These are phyloP conservation scores for Drosophila helvetica DNA, from an alignment of 2,888 invertebrate species.

Conservation along the genomic window DNA sequence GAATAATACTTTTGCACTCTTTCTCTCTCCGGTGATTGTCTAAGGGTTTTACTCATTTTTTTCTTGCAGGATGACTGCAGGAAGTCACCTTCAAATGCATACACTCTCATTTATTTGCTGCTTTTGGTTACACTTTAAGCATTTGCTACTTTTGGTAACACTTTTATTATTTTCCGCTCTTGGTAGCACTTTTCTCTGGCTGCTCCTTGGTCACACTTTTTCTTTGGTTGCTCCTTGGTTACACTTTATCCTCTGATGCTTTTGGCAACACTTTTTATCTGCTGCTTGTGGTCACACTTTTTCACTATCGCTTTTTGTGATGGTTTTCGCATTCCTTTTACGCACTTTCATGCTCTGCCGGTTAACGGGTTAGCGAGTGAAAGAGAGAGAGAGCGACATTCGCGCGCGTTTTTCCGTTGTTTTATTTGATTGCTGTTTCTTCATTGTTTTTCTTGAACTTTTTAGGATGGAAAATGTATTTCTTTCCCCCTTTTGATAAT, in stretches of 20 bases:
- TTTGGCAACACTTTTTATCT: not conserved
- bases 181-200: not conserved
- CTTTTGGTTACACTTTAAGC: not conserved
- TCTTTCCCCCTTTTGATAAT: not conserved
- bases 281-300: not conserved
- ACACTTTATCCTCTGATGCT: not conserved
- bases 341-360: constrained; percentile 3
- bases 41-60: not conserved
- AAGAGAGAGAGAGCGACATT: not conserved
- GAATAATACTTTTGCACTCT: not conserved
- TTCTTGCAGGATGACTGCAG: not conserved
- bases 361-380: not conserved
- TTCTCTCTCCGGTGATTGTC: not conserved
- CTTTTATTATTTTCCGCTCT: not conserved
- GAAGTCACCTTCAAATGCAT: no score
- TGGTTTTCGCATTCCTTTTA: not conserved
- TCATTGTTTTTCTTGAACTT: not conserved
- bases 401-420: constrained; percentile 15
- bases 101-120: not conserved
- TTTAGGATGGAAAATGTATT: constrained; percentile 21
- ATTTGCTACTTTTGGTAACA: not conserved
- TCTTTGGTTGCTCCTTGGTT: not conserved
- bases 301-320: not conserved
- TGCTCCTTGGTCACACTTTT: constrained; percentile 2
- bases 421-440: constrained; percentile 4